Evolutionary conservation across 1,140 invertebrate species (phyloP), one percentile per base, ranked within the genome.

Genomic region (Magallana angulata): DNA sequence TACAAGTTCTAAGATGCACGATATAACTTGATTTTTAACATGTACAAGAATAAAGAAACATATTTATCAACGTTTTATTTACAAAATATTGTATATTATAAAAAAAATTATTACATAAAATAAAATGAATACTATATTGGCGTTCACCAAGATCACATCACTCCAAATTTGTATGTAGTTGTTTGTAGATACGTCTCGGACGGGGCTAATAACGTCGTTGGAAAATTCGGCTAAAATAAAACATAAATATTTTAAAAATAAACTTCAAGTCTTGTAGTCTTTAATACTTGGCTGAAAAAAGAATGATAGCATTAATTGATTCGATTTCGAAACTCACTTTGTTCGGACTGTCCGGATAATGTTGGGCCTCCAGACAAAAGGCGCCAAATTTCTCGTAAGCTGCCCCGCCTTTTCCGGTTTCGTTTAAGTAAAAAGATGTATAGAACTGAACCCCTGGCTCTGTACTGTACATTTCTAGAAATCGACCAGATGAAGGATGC

Each of bases 401-500:
- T 0, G 94, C 95, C 12, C 96, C 96, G 1, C 95, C 94, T 95
- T 98, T 98, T 5, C 98, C 98, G 0, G 97, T 87, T 18, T 89
- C 90, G 80, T 94, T 90, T 2, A 99, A 94, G 92, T 96, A 97
- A 93, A 98, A 97, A 0, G 96, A 95, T 0, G 98, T 98, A 92
- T 99, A 99, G 90, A 99, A 97, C 92, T 98, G 98, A 11, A 99
- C 96, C 9, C 98, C 98, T 0, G 98, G 97, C 92, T 99, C 98
- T 94, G 98, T 97, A 12, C 97, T 97, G 89, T 96, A 96, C 0
- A 98, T 95, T 93, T 98, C 97, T 84, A 99, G n/a, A 71, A 88
- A 95, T 86, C 98, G 96, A 9, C 98, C 97, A 88, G 96, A 96
- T 7, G 92, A 90, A 0, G 96, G 96, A 94, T 98, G 97, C 18